These are phyloP conservation scores for Elachura formosa DNA, from an alignment of 2,113 vertebrate species.

Conservation along the genomic window DNA sequence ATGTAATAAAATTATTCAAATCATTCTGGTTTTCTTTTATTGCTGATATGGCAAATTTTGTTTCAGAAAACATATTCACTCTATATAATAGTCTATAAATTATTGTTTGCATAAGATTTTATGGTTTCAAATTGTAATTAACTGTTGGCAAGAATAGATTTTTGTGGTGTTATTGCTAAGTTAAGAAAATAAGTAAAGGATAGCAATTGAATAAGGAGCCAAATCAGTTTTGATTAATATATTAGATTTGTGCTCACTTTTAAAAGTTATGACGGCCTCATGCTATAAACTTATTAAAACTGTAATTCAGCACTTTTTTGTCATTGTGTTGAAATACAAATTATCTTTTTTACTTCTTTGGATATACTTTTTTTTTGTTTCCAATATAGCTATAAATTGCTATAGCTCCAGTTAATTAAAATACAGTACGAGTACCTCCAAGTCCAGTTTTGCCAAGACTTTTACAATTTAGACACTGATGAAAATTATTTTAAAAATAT, in stretches of 20 bases:
- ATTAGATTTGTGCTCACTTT: background rate
- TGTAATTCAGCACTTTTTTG: background rate
- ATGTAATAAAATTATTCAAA: background rate
- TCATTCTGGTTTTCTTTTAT: background rate
- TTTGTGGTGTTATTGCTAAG: background rate
- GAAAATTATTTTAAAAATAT: background rate
- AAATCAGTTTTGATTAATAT: background rate
- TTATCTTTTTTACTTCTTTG: background rate
- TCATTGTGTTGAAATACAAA: background rate
- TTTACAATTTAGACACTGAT: background rate
- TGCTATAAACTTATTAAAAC: background rate
- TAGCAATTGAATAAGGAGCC: background rate
- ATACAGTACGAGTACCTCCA: background rate
- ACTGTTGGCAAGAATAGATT: background rate
- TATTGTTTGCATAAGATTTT: background rate
- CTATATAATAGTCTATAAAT: background rate
- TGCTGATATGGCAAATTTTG: background rate
- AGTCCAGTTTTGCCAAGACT: background rate
- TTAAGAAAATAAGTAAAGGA: background rate
- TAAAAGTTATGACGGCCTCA: background rate
- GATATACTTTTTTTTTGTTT: background rate
- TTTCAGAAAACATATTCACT: background rate
- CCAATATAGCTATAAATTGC: background rate
- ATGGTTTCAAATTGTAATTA: background rate
- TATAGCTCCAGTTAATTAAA: background rate